phyloP scores from a whole-genome alignment of 2,797 vertebrate species.

The Lindbergichthys nudifrons region DNA sequence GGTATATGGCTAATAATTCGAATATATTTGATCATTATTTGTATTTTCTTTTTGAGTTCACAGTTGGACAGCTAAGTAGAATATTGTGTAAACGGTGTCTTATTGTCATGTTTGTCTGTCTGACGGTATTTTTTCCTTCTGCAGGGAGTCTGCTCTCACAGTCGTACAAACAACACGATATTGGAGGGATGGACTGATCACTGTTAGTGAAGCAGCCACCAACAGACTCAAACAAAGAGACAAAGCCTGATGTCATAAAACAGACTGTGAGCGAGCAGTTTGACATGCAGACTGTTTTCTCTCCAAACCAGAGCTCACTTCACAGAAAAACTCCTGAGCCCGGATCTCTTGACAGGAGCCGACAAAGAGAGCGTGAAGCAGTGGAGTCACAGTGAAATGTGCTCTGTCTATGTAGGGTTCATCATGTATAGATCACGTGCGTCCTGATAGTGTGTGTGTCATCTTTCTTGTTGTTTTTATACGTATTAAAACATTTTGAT shows the following conservation, averaged over 20 bases:
- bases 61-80: not conserved
- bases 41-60: not conserved
- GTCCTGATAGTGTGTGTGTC: conserved; percentile 28
- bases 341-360: conserved; percentile 11
- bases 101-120: not conserved
- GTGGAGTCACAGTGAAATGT: conserved; percentile 25
- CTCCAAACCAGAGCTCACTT: conserved; percentile 22
- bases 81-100: not conserved
- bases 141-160: conserved; percentile 81
- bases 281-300: conserved; percentile 34
- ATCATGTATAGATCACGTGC: conserved; percentile 41
- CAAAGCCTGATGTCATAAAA: conserved; percentile 38
- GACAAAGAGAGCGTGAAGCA: conserved; percentile 7
- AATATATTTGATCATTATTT: not conserved
- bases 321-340: conserved; percentile 18
- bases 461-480: conserved; percentile 65
- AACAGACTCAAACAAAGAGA: conserved; percentile 40
- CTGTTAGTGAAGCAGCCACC: conserved; percentile 28
- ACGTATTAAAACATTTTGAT: conserved; percentile 74
- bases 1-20: not conserved
- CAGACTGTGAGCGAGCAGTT: conserved; percentile 52
- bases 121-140: conserved; percentile 11
- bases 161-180: conserved; percentile 85
- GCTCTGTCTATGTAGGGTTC: conserved; percentile 48
- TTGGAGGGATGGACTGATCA: conserved; percentile 84